Base-by-base conservation (phyloP, 2,113 vertebrate species). In the Hippocampus mohnikei region DNA sequence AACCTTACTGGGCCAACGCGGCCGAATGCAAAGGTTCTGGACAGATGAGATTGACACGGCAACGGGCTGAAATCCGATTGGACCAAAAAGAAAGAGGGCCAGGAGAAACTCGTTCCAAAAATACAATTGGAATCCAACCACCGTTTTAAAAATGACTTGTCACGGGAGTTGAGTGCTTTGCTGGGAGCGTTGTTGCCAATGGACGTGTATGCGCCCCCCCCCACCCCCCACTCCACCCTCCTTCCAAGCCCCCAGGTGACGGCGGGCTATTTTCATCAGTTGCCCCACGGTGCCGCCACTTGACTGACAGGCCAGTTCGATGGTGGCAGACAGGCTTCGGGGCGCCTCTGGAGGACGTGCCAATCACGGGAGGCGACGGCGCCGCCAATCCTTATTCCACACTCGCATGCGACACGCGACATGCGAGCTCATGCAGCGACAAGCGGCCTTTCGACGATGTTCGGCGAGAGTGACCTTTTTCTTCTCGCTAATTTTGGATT, bases 281-380 rank as follows among this genome's bases (percentile, higher is more conserved):
- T 33, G 60, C 37, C 33, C 60, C 21, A 13, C 33, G 29, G 33
- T 62, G 60, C 60, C 60, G 60, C 60, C 60, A 13, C 33, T 62
- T 62, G 60, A 62, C 33, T 62, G 60, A 62, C 60, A 62, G 60
- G 60, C 60, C 60, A 62, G 33, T 62, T 62, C 40, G 60, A 62
- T 33, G 60, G 60, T 62, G 60, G 33, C 60, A 11, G 33, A 62
- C 29, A 62, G 60, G 18, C 60, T 62, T 62, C 11, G 33, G 33
- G 58, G 27, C 29, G 29, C 29, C 58, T 33, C 58, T 20, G 20
- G 33, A 62, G 29, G 60, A 40, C 29, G 33, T 62, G 60, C 20
- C 60, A 40, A 62, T 62, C 60, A 21, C 60, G 4, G 4, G 18
- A 21, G 18, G 33, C 8, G 20, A 8, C 12, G 18, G 11, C 5